Conservation (phyloP, 2,888 invertebrate genomes). For the Drosophila kanekoi region DNA sequence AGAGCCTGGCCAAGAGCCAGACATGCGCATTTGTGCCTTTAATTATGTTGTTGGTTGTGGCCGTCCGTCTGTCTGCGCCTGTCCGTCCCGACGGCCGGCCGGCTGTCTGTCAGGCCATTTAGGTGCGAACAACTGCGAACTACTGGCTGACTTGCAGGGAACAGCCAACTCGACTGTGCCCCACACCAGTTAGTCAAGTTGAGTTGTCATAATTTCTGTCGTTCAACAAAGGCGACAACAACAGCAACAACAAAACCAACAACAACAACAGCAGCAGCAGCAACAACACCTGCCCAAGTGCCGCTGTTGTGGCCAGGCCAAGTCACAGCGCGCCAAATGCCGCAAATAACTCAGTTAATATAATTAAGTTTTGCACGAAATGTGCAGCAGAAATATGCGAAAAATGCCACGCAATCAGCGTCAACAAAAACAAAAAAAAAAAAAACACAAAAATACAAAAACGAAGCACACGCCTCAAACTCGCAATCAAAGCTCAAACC, state of each 20-base stretch:
- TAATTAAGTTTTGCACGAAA: slow-evolving; percentile 81
- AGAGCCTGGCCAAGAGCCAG: slow-evolving; percentile 48
- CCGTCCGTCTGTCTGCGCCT: slow-evolving; percentile 30
- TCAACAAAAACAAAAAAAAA: slow-evolving; percentile 38
- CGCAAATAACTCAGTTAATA: slow-evolving; percentile 80
- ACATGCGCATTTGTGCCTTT: slow-evolving; percentile 79
- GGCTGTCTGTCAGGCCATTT: slow-evolving; percentile 59
- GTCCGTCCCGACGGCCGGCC: slow-evolving; percentile 33
- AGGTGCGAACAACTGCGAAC: slow-evolving; percentile 65
- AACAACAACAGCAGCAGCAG: slow-evolving; percentile 20
- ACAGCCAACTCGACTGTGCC: slow-evolving; percentile 36
- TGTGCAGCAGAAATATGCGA: slow-evolving; percentile 76
- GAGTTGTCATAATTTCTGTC: slow-evolving; percentile 82
- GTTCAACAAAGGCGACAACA: slow-evolving; percentile 61
- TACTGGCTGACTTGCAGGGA: slow-evolving; percentile 61
- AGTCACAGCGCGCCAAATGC: slow-evolving; percentile 74
- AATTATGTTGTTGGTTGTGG: slow-evolving; percentile 77
- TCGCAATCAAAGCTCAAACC: slow-evolving; percentile 36
- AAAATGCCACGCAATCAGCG: slow-evolving; percentile 78
- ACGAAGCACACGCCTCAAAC: slow-evolving; percentile 31
- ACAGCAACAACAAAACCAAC: slow-evolving; percentile 26
- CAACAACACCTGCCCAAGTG: slow-evolving; percentile 56
- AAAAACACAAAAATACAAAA: slow-evolving; percentile 26
- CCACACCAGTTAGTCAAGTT: slow-evolving; percentile 78
- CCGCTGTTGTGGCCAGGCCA: slow-evolving; percentile 31